Conservation (phyloP, 2,888 invertebrate species). For the Ichneumoninae sp. region DNA sequence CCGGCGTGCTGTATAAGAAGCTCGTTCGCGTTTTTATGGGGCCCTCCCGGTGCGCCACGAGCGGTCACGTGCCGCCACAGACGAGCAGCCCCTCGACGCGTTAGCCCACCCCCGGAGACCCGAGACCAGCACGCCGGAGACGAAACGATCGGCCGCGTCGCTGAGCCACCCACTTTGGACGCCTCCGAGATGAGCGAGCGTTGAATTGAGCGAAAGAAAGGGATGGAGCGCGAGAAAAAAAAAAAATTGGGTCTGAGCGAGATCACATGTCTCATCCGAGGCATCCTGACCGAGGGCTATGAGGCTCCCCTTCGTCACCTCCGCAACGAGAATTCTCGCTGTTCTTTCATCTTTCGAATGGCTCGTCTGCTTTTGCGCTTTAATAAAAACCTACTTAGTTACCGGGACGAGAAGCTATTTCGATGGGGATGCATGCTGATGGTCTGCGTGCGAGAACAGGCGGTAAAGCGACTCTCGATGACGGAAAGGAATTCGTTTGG, state of each 20-base stretch:
- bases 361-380: constrained; percentile 62
- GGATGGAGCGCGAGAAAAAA: neutral
- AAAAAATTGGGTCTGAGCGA: constrained; percentile 39
- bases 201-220: constrained; percentile 15
- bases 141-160: constrained; percentile 71
- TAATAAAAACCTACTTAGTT: constrained; percentile 79
- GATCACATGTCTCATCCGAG: constrained; percentile 38
- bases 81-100: constrained; percentile 61
- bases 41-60: constrained; percentile 75
- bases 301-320: constrained; percentile 78
- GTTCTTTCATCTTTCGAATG: constrained; percentile 70
- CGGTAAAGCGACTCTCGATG: constrained; percentile 11
- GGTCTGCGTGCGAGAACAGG: constrained; percentile 1
- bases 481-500: constrained; percentile 42
- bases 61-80: constrained; percentile 78
- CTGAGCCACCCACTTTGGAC: constrained; percentile 82
- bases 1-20: constrained; percentile 29
- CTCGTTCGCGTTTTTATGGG: constrained; percentile 68
- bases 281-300: constrained; percentile 57
- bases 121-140: constrained; percentile 62
- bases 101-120: constrained; percentile 70
- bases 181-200: constrained; percentile 66
- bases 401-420: constrained; percentile 10
- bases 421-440: constrained; percentile 7
- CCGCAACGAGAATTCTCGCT: constrained; percentile 69